Evolutionary conservation across 2,113 vertebrate species (phyloP), one percentile per base, ranked within the genome.

Genomic region (Leptosomus discolor): DNA sequence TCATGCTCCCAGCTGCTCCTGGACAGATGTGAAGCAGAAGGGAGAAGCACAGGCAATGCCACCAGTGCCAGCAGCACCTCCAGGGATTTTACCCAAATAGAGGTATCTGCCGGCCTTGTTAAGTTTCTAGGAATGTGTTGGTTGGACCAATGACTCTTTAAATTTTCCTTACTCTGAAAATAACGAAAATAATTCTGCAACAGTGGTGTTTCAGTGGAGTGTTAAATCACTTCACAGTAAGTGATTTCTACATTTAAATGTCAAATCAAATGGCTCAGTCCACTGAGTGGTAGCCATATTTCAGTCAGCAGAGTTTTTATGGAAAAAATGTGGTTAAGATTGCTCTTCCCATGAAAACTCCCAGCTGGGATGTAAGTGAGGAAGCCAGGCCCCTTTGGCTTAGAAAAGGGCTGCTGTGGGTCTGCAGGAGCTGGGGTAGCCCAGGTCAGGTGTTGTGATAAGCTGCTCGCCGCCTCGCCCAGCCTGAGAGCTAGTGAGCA

Each of bases 401-500:
- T 51, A 43, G 29, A 26, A 39, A 73, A 73, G 24, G 32, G 9
- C 15, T 80, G 24, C 15, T 67, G 43, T 30, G 5, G 6, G 12
- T 27, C 30, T 92, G 13, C 51, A 90, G 63, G n/a, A 90, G 3
- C 37, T 39, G 7, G 5, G 20, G 15, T 46, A 27, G 22, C 27
- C 9, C 22, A 50, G 39, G 34, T 10, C 26, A 75, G 26, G 3
- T n/a, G 21, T 45, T 54, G n/a, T 26, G 7, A 11, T 39, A 8
- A 64, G 37, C 15, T 2, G 0, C 14, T 68, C 0, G 0, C n/a
- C 10, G 4, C 17, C 23, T 74, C 5, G 10, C 23, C 6, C 14
- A 36, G 17, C 5, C 2, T 0, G 0, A 50, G 8, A 78, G 36
- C 23, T 2, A 1, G 13, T 16, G 22, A 58, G 21, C 39, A 68